Evolutionary conservation across 2,888 invertebrate species (phyloP), one percentile per base, ranked within the genome.

Genomic region (Halocaridina rubra): DNA sequence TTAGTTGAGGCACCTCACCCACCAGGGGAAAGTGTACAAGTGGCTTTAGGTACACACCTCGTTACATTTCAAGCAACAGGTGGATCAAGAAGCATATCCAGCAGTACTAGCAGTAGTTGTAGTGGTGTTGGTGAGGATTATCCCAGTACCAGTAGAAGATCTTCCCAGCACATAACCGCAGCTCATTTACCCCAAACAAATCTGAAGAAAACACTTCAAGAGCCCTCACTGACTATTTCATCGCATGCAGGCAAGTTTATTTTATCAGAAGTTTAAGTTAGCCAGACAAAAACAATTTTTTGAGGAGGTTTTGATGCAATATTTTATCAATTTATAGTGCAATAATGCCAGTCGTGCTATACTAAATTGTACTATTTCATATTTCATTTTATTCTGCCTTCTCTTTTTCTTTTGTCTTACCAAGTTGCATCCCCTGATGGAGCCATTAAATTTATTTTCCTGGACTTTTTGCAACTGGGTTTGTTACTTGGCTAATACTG

Each of bases 1-100:
- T n/a, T 24, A 10, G 16, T 75, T 27, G 39, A 19, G 10, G 61
- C 7, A 10, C 22, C 16, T n/a, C 64, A 39, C n/a, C 39, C 19
- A 39, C 29, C 19, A n/a, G 69, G 33, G 4, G 67, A 16, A n/a
- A 24, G 29, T 33, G 67, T 46, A 30, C 78, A 79, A 39, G 46
- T 79, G 33, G 78, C 53, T 8, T n/a, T 79, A 27, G 69, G 67
- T 19, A 24, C 64, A 13, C 67, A 69, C 39, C 46, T 69, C 10
- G 78, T 69, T n/a, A 79, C 67, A 46, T 69, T 64, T 24, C 78
- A 79, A 16, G 78, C 39, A n/a, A 67, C 78, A 13, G 39, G 78
- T n/a, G 61, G 64, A 3, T 4, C 78, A 24, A 16, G 24, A 46
- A 78, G 59, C 27, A 29, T 61, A 24, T 33, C 39, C 24, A 27